Conservation (phyloP, 2,797 vertebrate species). For the Malacoraja senta region DNA sequence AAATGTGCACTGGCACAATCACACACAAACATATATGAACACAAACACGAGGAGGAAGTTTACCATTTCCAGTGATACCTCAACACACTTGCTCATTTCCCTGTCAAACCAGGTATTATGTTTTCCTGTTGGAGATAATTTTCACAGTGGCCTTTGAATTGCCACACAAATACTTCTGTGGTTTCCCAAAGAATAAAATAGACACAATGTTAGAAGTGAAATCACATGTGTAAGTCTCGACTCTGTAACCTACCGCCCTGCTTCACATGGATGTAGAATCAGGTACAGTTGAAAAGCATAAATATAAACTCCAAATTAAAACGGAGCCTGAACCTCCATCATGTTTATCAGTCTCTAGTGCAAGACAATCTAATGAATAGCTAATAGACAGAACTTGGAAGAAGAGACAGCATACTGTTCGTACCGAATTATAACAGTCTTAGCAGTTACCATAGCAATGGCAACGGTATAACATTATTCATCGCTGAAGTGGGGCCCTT, state of each 20-base stretch:
- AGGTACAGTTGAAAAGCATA: background rate
- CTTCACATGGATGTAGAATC: background rate
- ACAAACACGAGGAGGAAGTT: background rate
- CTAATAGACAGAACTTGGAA: background rate
- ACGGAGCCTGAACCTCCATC: background rate
- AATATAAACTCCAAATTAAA: constrained; percentile 3
- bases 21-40: no score
- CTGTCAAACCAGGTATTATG: background rate
- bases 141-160: background rate
- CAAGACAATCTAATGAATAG: constrained; percentile 34
- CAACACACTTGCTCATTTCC: background rate
- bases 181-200: background rate
- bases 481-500: background rate
- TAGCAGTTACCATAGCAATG: constrained; percentile 20
- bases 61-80: background rate
- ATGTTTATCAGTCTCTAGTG: background rate
- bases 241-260: background rate
- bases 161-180: background rate
- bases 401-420: background rate
- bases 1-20: no score
- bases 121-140: background rate
- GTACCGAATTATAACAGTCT: constrained; percentile 12
- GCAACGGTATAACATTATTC: constrained; percentile 6
- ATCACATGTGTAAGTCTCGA: no score
- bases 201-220: background rate